Evolutionary conservation across 2,113 vertebrate species (phyloP).

Genomic region (Xiphias gladius): DNA sequence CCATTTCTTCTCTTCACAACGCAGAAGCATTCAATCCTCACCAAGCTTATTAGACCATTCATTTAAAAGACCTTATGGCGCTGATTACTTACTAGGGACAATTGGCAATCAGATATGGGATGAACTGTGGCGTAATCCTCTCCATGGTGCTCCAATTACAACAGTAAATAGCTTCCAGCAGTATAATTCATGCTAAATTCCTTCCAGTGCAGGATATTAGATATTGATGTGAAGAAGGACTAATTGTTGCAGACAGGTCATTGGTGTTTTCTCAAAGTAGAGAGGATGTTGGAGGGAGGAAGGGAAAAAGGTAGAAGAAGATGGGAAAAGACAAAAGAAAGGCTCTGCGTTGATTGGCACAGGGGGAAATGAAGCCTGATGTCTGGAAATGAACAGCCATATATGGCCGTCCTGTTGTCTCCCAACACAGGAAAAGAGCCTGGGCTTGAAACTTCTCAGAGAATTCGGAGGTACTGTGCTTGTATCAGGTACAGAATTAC

Average conservation of each 20-base stretch:
- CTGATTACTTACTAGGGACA: conserved; percentile 52
- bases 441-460: not conserved
- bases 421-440: not conserved
- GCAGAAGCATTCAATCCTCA: not conserved
- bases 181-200: conserved; percentile 39
- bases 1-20: conserved; percentile 17
- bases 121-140: conserved; percentile 49
- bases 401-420: conserved; percentile 3
- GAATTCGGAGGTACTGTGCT: not conserved
- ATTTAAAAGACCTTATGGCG: conserved; percentile 45
- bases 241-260: conserved; percentile 59
- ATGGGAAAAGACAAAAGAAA: not conserved
- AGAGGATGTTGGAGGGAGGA: conserved; percentile 2
- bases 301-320: not conserved
- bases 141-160: conserved; percentile 56
- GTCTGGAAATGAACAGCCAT: conserved; percentile 37
- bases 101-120: conserved; percentile 53
- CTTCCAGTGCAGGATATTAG: conserved; percentile 42
- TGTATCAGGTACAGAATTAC: not conserved
- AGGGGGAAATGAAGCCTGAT: conserved; percentile 47
- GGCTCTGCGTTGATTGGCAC: conserved; percentile 20
- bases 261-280: conserved; percentile 26
- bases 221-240: conserved; percentile 45
- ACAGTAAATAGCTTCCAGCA: conserved; percentile 47
- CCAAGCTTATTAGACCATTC: conserved; percentile 45